Conservation (phyloP, 2,888 invertebrate species). For the Himalopsyche anomala region DNA sequence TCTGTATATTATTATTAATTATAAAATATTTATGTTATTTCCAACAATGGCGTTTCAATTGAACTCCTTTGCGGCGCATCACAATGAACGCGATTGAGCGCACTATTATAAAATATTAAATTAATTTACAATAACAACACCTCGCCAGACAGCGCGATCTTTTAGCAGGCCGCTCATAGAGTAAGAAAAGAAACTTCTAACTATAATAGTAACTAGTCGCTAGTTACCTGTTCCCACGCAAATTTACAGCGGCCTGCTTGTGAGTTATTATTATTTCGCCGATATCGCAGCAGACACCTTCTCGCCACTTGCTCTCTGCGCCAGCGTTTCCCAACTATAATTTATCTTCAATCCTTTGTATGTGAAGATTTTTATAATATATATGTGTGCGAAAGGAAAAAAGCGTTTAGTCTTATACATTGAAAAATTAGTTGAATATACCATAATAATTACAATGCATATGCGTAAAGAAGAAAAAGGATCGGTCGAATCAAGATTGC, state of each 20-base stretch:
- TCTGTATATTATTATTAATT: no score
- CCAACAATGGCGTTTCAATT: neutral
- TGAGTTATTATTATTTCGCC: constrained; percentile 39
- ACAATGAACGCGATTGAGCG: constrained; percentile 1
- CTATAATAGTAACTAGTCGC: neutral
- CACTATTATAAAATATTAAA: constrained; percentile 44
- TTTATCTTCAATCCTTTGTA: no score
- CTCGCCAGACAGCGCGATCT: constrained; percentile 31
- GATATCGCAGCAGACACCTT: constrained; percentile 34
- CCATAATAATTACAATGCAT: neutral
- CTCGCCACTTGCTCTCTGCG: constrained; percentile 20
- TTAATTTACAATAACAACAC: constrained; percentile 49
- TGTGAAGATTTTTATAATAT: no score
- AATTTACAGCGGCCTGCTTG: constrained; percentile 44
- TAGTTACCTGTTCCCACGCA: constrained; percentile 45
- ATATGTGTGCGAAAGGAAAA: no score
- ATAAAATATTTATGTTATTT: no score
- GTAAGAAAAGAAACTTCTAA: neutral
- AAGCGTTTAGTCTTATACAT: no score
- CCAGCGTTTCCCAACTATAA: no score
- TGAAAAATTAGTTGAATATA: no score
- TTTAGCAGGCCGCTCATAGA: neutral
- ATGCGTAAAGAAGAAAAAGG: neutral
- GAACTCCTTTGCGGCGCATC: constrained; percentile 4
- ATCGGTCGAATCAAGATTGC: no score